Conservation (phyloP, 2,113 vertebrate species). For the Excalfactoria chinensis region DNA sequence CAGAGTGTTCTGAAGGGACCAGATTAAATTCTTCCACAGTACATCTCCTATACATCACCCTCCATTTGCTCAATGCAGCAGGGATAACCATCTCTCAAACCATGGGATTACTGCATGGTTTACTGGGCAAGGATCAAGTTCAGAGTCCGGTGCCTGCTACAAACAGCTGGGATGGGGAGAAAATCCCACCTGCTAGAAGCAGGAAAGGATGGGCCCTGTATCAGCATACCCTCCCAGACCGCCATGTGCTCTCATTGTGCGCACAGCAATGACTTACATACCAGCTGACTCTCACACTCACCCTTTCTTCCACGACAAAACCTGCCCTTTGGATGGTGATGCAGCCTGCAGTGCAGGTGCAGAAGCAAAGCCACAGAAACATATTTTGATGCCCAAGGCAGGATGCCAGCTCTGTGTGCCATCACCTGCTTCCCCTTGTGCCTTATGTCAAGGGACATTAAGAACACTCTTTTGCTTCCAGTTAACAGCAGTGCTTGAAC, state of each 20-base stretch:
- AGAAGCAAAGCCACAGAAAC: not conserved
- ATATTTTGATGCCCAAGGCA: not conserved
- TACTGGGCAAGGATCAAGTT: not conserved
- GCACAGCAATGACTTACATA: not conserved
- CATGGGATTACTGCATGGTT: not conserved
- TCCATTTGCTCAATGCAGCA: not conserved
- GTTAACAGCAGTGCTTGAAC: not conserved
- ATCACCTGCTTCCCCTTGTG: not conserved
- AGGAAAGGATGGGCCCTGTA: not conserved
- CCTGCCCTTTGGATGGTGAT: not conserved
- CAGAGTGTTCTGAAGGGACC: not conserved
- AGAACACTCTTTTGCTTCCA: not conserved
- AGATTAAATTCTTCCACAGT: not conserved
- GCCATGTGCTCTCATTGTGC: accelerated
- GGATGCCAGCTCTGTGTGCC: not conserved
- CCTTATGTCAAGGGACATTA: not conserved
- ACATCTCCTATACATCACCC: not conserved
- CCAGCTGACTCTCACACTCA: not conserved
- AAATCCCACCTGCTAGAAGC: not conserved
- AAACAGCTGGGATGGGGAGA: not conserved
- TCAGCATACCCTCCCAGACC: not conserved
- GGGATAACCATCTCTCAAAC: not conserved
- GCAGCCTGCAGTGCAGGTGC: not conserved
- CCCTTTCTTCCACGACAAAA: not conserved
- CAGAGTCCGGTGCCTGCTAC: not conserved